Evolutionary conservation across 1,140 invertebrate species (phyloP).

Genomic region (Cyphomyrmex costatus): DNA sequence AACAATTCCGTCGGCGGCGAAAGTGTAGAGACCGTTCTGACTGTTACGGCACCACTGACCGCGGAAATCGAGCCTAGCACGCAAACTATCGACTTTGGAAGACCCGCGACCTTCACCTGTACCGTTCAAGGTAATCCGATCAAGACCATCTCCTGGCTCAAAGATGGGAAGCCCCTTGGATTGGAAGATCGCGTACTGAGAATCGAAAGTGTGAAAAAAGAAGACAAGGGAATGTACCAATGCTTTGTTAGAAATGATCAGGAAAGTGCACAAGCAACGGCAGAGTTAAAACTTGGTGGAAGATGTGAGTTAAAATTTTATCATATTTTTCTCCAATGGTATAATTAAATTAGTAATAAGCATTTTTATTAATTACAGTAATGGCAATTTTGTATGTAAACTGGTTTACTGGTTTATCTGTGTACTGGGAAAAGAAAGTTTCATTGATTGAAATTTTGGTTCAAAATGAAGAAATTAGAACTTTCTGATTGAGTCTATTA

Average conservation of each 20-base stretch:
- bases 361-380: neutral
- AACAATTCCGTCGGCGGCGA: constrained; percentile 97
- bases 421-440: too few species aligned
- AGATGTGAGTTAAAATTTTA: constrained; percentile 89
- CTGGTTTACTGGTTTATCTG: neutral
- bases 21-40: constrained; percentile 96
- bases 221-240: constrained; percentile 99
- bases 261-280: constrained; percentile 96
- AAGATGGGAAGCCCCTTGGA: constrained; percentile 94
- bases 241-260: constrained; percentile 98
- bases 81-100: constrained; percentile 97
- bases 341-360: neutral
- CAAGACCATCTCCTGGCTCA: constrained; percentile 96
- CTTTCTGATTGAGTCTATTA: too few species aligned
- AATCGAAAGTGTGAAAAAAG: constrained; percentile 96
- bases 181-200: constrained; percentile 93
- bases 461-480: too few species aligned
- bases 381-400: neutral
- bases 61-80: constrained; percentile 95
- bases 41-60: constrained; percentile 95
- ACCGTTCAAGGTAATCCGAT: constrained; percentile 96
- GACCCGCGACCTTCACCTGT: constrained; percentile 96
- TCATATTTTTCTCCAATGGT: neutral
- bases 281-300: constrained; percentile 97
- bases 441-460: too few species aligned